Conservation (phyloP, 1,140 invertebrate species). For the Drosophila pseudoananassae region DNA sequence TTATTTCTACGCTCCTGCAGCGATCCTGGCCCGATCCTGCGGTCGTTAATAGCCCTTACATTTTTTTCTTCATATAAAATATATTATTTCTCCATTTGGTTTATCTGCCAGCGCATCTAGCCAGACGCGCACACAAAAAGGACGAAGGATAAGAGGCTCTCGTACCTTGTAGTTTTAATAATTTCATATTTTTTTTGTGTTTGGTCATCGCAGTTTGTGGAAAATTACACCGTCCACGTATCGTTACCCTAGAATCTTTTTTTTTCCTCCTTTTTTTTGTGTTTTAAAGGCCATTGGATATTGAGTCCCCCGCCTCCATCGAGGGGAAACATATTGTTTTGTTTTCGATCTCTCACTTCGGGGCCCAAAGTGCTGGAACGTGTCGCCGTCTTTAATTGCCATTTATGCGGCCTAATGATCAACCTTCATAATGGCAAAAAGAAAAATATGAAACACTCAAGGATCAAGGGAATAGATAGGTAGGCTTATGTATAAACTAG, state of each 20-base stretch:
- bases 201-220: slow-evolving; percentile 77
- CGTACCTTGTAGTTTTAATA: slow-evolving; percentile 62
- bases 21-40: slow-evolving; percentile 49
- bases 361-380: slow-evolving; percentile 64
- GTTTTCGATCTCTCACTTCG: slow-evolving; percentile 1
- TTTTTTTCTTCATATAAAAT: slow-evolving; percentile 15
- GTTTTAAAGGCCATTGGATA: slow-evolving; percentile 6
- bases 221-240: slow-evolving; percentile 70
- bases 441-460: not conserved
- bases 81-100: slow-evolving; percentile 60
- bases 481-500: not conserved
- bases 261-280: not conserved
- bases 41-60: slow-evolving; percentile 70
- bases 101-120: slow-evolving; percentile 42
- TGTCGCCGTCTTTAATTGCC: slow-evolving; percentile 68
- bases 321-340: slow-evolving; percentile 4
- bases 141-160: slow-evolving; percentile 29
- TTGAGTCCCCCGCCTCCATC: not conserved
- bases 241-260: slow-evolving; percentile 46
- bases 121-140: slow-evolving; percentile 10
- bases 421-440: slow-evolving; percentile 1
- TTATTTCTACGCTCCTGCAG: slow-evolving; percentile 2
- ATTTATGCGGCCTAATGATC: slow-evolving; percentile 66
- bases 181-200: slow-evolving; percentile 80
- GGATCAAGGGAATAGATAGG: not conserved